Conservation (phyloP, 1,140 invertebrate genomes). For the Drosophila asahinai region DNA sequence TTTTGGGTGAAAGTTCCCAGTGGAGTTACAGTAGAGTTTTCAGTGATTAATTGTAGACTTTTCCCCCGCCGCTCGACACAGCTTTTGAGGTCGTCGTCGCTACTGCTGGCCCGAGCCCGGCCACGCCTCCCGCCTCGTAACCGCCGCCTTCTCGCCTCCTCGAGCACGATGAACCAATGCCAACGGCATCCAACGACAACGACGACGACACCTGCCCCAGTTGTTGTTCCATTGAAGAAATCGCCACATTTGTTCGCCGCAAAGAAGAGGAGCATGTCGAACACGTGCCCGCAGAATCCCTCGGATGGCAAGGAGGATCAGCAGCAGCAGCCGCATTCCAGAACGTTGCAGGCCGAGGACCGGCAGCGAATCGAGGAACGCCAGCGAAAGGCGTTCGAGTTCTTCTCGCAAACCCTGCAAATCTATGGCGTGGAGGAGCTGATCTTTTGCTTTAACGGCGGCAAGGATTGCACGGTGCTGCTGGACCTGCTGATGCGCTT, state of each 20-base stretch:
- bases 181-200: constrained; percentile 3
- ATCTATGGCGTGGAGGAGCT: constrained; percentile 89
- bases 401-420: constrained; percentile 85
- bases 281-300: neutral
- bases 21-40: neutral
- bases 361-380: constrained; percentile 34
- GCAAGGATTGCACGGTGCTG: constrained; percentile 98
- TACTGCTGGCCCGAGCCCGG: constrained; percentile 8
- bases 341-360: neutral
- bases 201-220: neutral
- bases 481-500: constrained; percentile 88
- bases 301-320: constrained; percentile 7
- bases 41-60: constrained; percentile 8
- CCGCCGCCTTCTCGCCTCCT: neutral
- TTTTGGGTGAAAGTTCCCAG: constrained; percentile 27
- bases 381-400: constrained; percentile 33
- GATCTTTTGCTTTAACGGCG: constrained; percentile 97
- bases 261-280: constrained; percentile 10
- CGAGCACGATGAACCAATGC: constrained; percentile 17
- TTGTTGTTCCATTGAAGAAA: neutral
- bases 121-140: constrained; percentile 3
- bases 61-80: neutral
- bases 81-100: constrained; percentile 18
- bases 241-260: neutral
- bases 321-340: neutral